Evolutionary conservation across 1,140 invertebrate species (phyloP).

Genomic region (Cydia splendana): DNA sequence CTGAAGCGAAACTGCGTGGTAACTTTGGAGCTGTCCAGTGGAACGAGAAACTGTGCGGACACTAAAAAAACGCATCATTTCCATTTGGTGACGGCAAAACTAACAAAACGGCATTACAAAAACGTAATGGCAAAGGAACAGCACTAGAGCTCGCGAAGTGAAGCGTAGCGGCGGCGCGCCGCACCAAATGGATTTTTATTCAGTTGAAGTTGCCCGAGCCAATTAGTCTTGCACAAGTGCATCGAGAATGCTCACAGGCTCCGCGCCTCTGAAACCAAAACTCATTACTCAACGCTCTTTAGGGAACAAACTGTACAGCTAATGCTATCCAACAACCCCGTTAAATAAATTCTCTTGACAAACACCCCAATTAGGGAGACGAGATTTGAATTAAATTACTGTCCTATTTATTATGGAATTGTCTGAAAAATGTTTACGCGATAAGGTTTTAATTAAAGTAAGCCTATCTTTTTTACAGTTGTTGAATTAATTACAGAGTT

Average conservation of each 20-base stretch:
- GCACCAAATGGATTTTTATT: slow-evolving; percentile 64
- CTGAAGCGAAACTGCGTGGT: neutral
- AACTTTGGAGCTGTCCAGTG: slow-evolving; percentile 7
- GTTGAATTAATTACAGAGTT: slow-evolving; percentile 14
- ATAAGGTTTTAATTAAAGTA: slow-evolving; percentile 32
- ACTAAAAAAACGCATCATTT: slow-evolving; percentile 19
- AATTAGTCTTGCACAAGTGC: slow-evolving; percentile 62
- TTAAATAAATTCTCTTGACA: slow-evolving; percentile 32
- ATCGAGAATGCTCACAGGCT: slow-evolving; percentile 52
- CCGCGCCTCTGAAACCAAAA: slow-evolving; percentile 34
- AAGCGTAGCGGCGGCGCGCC: slow-evolving; percentile 42
- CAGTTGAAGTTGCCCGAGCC: slow-evolving; percentile 55
- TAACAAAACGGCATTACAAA: slow-evolving; percentile 14
- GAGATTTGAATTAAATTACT: slow-evolving; percentile 33
- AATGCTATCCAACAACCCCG: slow-evolving; percentile 27
- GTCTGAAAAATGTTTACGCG: slow-evolving; percentile 29
- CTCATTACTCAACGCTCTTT: slow-evolving; percentile 53
- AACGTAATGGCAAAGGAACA: slow-evolving; percentile 43
- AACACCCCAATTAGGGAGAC: slow-evolving; percentile 32
- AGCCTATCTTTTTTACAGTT: slow-evolving; percentile 28
- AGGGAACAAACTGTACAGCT: slow-evolving; percentile 35
- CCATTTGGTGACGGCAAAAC: slow-evolving; percentile 24
- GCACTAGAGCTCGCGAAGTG: slow-evolving; percentile 44
- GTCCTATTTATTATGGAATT: slow-evolving; percentile 32
- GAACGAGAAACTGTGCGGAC: neutral